A percentile compares a stretch with the other conserved stretches of the same genome.
phyloP scores from a whole-genome alignment of 2,113 vertebrate species.

The Corythornis madagascariensis region DNA sequence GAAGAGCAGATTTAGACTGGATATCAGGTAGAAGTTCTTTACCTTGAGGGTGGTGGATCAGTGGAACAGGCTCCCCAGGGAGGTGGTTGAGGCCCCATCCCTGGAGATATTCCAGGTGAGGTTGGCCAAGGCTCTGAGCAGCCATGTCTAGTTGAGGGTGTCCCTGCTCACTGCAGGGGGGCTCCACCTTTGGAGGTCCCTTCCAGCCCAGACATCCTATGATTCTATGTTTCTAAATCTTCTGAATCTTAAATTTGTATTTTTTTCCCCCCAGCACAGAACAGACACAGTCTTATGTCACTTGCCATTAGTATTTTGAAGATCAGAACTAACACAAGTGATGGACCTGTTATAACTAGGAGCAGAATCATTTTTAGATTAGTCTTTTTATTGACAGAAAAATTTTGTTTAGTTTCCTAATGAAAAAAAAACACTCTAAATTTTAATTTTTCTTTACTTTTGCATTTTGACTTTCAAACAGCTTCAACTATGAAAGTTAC shows the following conservation, averaged over 20 bases:
- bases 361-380: neutral
- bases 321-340: neutral
- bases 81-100: too few species aligned
- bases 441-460: neutral
- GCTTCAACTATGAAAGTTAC: neutral
- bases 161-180: too few species aligned
- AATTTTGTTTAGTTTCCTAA: neutral
- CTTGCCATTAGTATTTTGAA: neutral
- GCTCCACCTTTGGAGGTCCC: too few species aligned
- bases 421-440: neutral
- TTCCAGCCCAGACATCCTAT: too few species aligned
- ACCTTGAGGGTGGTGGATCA: too few species aligned
- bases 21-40: too few species aligned
- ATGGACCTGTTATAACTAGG: neutral
- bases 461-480: neutral
- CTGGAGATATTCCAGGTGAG: too few species aligned
- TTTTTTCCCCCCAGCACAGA: neutral
- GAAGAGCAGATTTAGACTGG: too few species aligned
- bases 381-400: neutral
- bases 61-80: too few species aligned
- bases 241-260: neutral
- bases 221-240: neutral
- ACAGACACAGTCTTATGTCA: neutral
- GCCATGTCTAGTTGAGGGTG: too few species aligned
- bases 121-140: too few species aligned